These are phyloP conservation scores for Lapara coniferarum DNA, from an alignment of 2,888 invertebrate species.

Conservation along the genomic window DNA sequence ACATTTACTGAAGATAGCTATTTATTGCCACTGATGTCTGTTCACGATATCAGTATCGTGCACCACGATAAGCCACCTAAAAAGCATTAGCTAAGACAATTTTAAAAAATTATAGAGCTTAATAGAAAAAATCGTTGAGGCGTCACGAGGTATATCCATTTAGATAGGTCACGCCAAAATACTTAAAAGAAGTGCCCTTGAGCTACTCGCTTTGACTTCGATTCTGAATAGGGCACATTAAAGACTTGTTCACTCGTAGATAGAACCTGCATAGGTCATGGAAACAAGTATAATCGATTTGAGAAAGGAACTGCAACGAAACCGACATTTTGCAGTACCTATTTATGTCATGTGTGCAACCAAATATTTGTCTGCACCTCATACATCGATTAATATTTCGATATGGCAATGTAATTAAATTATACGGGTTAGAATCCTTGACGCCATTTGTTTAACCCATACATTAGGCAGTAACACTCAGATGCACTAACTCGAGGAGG, in stretches of 20 bases:
- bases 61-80: background rate
- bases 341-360: background rate
- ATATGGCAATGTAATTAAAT: no score
- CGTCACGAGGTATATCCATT: background rate
- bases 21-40: background rate
- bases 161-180: conserved; percentile 16
- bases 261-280: conserved; percentile 22
- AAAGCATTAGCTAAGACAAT: background rate
- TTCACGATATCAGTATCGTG: background rate
- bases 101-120: background rate
- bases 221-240: conserved; percentile 3
- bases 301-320: background rate
- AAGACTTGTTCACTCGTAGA: background rate
- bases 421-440: no score
- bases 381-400: no score
- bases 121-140: background rate
- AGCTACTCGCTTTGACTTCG: conserved; percentile 19
- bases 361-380: background rate
- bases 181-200: conserved; percentile 10
- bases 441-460: no score
- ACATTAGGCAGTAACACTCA: no score
- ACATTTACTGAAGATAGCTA: background rate
- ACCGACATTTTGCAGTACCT: background rate
- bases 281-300: conserved; percentile 10
- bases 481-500: no score